A percentile compares a stretch with the other conserved stretches of the same genome.
Evolutionary conservation across 2,797 vertebrate species (phyloP).

Genomic region (Neosilurus hyrtlii): DNA sequence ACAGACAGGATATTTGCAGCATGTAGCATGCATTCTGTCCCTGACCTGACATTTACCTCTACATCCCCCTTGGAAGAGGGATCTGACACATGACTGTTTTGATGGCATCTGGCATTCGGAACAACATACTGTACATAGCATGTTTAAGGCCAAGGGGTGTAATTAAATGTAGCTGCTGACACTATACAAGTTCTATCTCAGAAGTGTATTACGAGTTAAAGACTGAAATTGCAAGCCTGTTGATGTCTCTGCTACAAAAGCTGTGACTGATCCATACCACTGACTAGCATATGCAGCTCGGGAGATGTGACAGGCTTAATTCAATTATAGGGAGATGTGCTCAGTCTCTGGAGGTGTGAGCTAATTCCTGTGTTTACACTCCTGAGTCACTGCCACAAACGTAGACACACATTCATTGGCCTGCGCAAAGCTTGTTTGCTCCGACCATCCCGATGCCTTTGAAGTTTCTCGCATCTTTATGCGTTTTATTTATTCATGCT

Average conservation of each 20-base stretch:
- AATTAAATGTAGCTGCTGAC: slow-evolving; percentile 7
- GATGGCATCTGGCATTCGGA: slow-evolving; percentile 47
- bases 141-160: background rate
- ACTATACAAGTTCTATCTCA: background rate
- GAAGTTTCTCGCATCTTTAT: slow-evolving; percentile 73
- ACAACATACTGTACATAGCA: background rate
- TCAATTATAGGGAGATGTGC: slow-evolving; percentile 71
- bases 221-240: background rate
- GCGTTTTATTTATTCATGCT: slow-evolving; percentile 76
- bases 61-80: slow-evolving; percentile 46
- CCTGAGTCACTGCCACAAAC: slow-evolving; percentile 74
- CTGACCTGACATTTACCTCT: slow-evolving; percentile 66
- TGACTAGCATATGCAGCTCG: slow-evolving; percentile 47
- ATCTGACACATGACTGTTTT: slow-evolving; percentile 54
- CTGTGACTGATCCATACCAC: slow-evolving; percentile 46
- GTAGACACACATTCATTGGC: slow-evolving; percentile 68
- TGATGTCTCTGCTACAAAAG: background rate
- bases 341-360: slow-evolving; percentile 72
- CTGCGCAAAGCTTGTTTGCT: slow-evolving; percentile 70
- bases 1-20: slow-evolving; percentile 64
- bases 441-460: slow-evolving; percentile 73
- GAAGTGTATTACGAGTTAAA: background rate
- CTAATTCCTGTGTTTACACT: slow-evolving; percentile 75
- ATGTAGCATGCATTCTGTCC: slow-evolving; percentile 63
- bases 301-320: slow-evolving; percentile 66